Percentiles rank a stretch among this genome's conserved stretches.
These are phyloP conservation scores for Mesocentrotus franciscanus DNA, from an alignment of 53 echinoderm and acorn worm genomes.

Conservation along the genomic window DNA sequence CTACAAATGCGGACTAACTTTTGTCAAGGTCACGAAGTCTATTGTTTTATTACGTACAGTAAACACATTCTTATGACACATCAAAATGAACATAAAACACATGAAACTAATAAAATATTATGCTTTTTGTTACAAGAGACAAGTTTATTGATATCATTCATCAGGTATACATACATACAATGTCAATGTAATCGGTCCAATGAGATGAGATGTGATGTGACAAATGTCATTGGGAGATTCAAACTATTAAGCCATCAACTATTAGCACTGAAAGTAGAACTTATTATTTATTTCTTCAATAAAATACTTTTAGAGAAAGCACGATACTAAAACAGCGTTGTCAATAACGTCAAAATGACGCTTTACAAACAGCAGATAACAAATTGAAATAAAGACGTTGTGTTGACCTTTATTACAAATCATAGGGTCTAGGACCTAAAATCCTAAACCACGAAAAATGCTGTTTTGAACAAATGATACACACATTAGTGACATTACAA, in stretches of 20 bases:
- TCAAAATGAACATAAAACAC: background rate
- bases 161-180: background rate
- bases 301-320: background rate
- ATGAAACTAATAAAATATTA: background rate
- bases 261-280: background rate
- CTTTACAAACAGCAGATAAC: background rate
- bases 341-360: background rate
- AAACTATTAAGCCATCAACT: background rate
- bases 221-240: background rate
- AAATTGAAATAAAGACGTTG: background rate
- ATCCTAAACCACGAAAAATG: background rate
- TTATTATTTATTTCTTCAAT: background rate
- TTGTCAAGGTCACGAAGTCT: too few relatives aligned
- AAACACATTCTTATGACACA: background rate
- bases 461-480: background rate
- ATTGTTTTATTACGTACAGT: background rate
- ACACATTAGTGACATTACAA: background rate
- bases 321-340: background rate
- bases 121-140: constrained; percentile 11
- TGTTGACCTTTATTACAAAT: background rate
- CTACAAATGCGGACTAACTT: too few relatives aligned
- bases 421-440: background rate
- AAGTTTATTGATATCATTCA: constrained; percentile 8
- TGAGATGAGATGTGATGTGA: background rate
- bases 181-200: background rate